Evolutionary conservation across 1,140 invertebrate genomes (phyloP).

Genomic region (Philopotamus ludificatus): DNA sequence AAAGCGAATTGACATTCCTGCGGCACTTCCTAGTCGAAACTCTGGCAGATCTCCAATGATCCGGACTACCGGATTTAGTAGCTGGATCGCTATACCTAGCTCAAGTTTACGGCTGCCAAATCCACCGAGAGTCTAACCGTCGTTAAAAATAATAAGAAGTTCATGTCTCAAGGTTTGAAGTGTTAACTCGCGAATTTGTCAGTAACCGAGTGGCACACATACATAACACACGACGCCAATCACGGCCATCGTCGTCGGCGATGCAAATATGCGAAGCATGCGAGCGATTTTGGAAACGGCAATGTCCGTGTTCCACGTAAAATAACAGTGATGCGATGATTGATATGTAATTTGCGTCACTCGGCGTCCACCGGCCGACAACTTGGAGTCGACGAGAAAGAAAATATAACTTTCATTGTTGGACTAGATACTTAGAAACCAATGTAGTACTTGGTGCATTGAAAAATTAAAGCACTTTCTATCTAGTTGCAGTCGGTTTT

Average conservation of each 20-base stretch:
- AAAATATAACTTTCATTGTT: background rate
- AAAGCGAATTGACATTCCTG: background rate
- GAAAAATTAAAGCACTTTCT: background rate
- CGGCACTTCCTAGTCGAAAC: slow-evolving; percentile 8
- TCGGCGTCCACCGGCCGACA: background rate
- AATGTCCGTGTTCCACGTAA: too few species aligned
- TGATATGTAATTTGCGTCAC: background rate
- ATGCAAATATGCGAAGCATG: too few species aligned
- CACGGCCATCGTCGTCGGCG: too few species aligned
- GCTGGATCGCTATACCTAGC: background rate
- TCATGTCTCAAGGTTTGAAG: background rate
- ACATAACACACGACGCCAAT: too few species aligned
- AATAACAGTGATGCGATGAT: background rate
- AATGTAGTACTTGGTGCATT: background rate
- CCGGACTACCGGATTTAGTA: background rate
- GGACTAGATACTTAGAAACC: background rate
- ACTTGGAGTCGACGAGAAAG: background rate
- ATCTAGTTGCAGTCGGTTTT: background rate
- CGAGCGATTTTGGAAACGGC: too few species aligned
- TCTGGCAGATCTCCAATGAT: slow-evolving; percentile 12
- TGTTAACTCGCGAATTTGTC: too few species aligned
- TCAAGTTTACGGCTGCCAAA: slow-evolving; percentile 5
- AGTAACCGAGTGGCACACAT: too few species aligned
- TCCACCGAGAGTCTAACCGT: background rate
- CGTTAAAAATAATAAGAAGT: background rate